Evolutionary conservation across 2,797 vertebrate genomes (phyloP).

Genomic region (Acipenser transmontanus): DNA sequence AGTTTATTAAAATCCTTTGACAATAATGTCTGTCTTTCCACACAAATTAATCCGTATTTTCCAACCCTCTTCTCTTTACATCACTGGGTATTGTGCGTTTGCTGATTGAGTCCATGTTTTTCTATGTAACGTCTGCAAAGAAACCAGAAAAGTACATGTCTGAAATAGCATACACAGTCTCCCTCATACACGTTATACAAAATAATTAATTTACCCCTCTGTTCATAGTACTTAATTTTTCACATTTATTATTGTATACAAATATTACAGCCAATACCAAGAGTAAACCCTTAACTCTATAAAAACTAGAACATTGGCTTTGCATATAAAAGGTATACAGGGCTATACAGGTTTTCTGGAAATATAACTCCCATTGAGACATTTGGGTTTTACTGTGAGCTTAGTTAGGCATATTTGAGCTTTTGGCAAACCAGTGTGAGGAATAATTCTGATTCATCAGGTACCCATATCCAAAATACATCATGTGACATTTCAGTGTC

Average conservation of each 20-base stretch:
- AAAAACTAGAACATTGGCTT: too few relatives aligned
- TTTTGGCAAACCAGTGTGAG: too few relatives aligned
- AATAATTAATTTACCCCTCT: neutral
- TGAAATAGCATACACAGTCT: neutral
- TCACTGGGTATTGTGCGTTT: slow-evolving; percentile 34
- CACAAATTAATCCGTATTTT: slow-evolving; percentile 18
- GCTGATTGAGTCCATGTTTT: slow-evolving; percentile 59
- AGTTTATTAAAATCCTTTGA: slow-evolving; percentile 16
- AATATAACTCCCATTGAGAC: too few relatives aligned
- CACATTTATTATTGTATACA: neutral
- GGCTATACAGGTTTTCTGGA: too few relatives aligned
- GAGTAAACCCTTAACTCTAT: too few relatives aligned
- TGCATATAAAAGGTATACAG: too few relatives aligned
- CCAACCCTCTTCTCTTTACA: slow-evolving; percentile 33
- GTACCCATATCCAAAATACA: too few relatives aligned
- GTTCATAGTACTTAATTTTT: neutral
- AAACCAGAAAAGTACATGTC: slow-evolving; percentile 7
- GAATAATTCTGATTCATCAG: too few relatives aligned
- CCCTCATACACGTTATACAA: neutral
- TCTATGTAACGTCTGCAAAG: slow-evolving; percentile 60
- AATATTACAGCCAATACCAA: too few relatives aligned
- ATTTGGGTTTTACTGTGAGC: too few relatives aligned
- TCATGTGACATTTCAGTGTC: too few relatives aligned
- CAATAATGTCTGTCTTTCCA: slow-evolving; percentile 31
- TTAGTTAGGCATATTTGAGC: too few relatives aligned